Conservation (phyloP, 2,113 vertebrate genomes). For the Benthochromis sp. region DNA sequence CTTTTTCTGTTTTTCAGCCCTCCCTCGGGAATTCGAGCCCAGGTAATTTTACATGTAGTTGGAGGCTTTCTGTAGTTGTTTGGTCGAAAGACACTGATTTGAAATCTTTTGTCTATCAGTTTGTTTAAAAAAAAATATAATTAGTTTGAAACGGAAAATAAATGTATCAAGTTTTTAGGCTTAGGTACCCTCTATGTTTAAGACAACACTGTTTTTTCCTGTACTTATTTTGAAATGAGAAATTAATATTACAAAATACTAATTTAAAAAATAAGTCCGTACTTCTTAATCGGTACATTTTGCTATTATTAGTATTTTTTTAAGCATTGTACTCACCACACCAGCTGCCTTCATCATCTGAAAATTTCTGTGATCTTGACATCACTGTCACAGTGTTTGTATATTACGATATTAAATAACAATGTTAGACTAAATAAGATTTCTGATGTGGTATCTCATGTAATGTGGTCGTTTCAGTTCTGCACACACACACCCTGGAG, state of each 20-base stretch:
- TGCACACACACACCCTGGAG: neutral
- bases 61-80: neutral
- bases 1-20: constrained; percentile 68
- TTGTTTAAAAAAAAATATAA: neutral
- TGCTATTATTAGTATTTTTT: neutral
- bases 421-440: neutral
- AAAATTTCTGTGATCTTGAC: neutral
- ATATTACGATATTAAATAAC: neutral
- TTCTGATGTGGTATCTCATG: neutral
- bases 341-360: neutral
- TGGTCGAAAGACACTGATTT: neutral
- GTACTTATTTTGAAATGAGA: neutral
- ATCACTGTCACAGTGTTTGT: neutral
- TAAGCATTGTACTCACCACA: neutral
- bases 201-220: neutral
- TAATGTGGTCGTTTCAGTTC: neutral
- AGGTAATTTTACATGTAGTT: constrained; percentile 68
- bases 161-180: neutral
- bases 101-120: neutral
- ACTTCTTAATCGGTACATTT: neutral
- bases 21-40: constrained; percentile 91
- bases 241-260: neutral
- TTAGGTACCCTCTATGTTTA: neutral
- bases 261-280: neutral
- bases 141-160: neutral